Base-by-base conservation (phyloP, 2,888 invertebrate species). In the Philopedon plagiatum region DNA sequence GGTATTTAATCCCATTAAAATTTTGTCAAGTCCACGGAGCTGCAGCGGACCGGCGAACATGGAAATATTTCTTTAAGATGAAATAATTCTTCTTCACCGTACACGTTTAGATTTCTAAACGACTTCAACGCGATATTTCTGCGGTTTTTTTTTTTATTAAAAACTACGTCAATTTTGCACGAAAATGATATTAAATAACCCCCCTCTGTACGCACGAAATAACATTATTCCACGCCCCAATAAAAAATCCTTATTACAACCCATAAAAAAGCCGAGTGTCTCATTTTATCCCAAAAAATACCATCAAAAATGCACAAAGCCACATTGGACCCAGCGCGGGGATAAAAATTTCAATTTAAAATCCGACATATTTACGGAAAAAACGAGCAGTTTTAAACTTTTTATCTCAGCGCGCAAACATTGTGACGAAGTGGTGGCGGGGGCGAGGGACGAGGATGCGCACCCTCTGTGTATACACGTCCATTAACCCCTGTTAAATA, bases 401-500 rank as follows among this genome's bases (percentile, higher is more conserved):
- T 37, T 64, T 64, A 64, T 64, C 54, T 51, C 13, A 1, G 39
- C 37, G n/a, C 13, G 39, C 37, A 37, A 37, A 56, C 51, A 51
- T n/a, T 15, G 19, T 15, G 41, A 26, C 7, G 26, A 7, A 26
- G 7, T 26, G 37, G 37, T n/a, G n/a, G n/a, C n/a, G n/a, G n/a
- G n/a, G n/a, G n/a, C n/a, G n/a, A n/a, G n/a, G n/a, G n/a, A n/a
- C 37, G 37, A 32, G 32, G 3, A 19, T 11, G 32, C 26, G 26
- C 46, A 32, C 61, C 64, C 64, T 39, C 54, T n/a, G 15, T 37
- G 29, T 57, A n/a, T 46, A 41, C 37, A 26, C 44, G 19, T 56
- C 57, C 65, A 66, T 66, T 66, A 66, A 57, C 57, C 65, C 57
- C 54, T 46, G 56, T 66, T 44, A 57, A 66, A 57, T 66, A 66